Conservation (phyloP, 2,113 vertebrate genomes). For the Aythya baeri region DNA sequence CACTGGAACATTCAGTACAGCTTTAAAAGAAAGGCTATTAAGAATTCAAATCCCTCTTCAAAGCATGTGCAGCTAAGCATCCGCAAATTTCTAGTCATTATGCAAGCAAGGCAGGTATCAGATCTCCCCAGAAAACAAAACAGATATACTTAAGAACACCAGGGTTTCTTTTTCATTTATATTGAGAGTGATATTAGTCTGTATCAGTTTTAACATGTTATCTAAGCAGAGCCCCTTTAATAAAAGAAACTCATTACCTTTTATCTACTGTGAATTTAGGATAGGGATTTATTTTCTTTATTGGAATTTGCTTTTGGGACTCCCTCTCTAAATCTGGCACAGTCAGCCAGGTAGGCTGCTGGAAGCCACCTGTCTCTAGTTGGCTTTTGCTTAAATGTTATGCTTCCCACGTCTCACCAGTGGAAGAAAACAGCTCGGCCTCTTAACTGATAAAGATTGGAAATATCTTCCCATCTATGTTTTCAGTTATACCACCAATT, state of each 20-base stretch:
- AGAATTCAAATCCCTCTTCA: background rate
- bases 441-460: background rate
- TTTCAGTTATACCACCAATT: background rate
- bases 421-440: background rate
- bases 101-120: background rate
- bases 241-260: background rate
- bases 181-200: background rate
- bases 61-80: background rate
- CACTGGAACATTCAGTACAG: background rate
- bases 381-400: background rate
- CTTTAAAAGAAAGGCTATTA: background rate
- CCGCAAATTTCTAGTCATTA: background rate
- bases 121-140: background rate
- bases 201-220: background rate
- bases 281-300: background rate
- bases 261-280: background rate
- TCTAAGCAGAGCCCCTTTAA: background rate
- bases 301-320: background rate
- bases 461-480: background rate
- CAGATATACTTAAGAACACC: background rate
- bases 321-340: background rate
- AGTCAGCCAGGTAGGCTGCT: background rate
- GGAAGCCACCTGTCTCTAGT: background rate
- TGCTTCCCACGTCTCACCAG: background rate
- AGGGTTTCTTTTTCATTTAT: background rate